These are phyloP conservation scores for Tethya wilhelma DNA, from an alignment of 37 sponge, comb jelly and placozoan species.

Conservation along the genomic window DNA sequence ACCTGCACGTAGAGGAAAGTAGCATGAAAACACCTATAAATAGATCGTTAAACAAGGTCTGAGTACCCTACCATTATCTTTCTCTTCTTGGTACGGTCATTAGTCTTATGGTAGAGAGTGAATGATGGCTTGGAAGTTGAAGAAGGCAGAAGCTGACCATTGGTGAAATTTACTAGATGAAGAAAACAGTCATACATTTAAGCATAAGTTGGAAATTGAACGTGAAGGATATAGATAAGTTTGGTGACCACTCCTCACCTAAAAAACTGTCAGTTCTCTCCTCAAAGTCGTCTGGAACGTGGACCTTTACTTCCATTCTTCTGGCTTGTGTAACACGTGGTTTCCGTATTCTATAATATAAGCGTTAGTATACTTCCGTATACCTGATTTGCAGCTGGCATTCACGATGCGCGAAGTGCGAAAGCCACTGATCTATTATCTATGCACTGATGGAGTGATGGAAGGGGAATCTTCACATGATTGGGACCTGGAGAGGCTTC, in stretches of 20 bases:
- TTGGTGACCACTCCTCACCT: constrained; percentile 2
- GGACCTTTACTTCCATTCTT: not conserved
- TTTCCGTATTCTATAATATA: constrained; percentile 25
- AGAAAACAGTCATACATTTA: too few species aligned
- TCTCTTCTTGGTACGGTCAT: constrained; percentile 22
- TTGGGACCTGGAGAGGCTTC: constrained; percentile 8
- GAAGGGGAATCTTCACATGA: not conserved
- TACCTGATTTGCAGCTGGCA: too few species aligned
- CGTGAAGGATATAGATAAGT: not conserved
- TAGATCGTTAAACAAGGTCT: not conserved
- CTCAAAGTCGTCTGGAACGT: constrained; percentile 47
- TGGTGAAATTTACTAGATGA: constrained; percentile 45
- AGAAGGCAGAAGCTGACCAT: constrained; percentile 37
- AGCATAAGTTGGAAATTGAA: too few species aligned
- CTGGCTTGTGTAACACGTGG: constrained; percentile 20
- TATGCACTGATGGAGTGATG: not conserved
- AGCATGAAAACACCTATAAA: too few species aligned
- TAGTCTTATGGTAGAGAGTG: constrained; percentile 45
- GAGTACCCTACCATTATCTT: constrained; percentile 27
- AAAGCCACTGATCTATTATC: too few species aligned
- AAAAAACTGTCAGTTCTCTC: constrained; percentile 18
- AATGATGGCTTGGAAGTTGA: constrained; percentile 21
- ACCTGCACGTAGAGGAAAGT: constrained; percentile 25
- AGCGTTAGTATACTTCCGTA: too few species aligned
- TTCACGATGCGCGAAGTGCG: too few species aligned